A percentile compares a stretch with the other conserved stretches of the same genome.
Conservation (phyloP, 2,113 vertebrate genomes). For the Todiramphus chloris region DNA sequence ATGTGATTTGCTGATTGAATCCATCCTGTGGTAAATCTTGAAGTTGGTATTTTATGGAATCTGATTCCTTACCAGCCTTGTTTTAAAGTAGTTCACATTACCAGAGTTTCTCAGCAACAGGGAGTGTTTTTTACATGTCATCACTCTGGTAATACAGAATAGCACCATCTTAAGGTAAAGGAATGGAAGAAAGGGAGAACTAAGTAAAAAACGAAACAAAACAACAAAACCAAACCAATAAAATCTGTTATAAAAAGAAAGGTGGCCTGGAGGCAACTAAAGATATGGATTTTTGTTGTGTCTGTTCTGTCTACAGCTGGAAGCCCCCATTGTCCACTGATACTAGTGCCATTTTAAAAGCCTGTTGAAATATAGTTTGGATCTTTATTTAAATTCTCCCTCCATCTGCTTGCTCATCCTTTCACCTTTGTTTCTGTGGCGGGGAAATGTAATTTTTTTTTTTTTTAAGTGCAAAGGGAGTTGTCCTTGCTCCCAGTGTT, state of each 20-base stretch:
- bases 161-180: background rate
- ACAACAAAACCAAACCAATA: no score
- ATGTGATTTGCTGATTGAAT: background rate
- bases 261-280: background rate
- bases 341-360: background rate
- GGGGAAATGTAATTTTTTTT: background rate
- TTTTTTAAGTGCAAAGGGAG: background rate
- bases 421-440: background rate
- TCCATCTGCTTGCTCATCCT: rapidly evolving
- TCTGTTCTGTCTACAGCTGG: background rate
- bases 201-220: background rate
- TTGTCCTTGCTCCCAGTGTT: background rate
- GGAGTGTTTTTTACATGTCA: rapidly evolving
- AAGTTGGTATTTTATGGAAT: background rate
- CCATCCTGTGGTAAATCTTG: background rate
- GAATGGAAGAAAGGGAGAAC: background rate
- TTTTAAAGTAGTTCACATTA: background rate
- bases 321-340: background rate
- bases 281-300: background rate
- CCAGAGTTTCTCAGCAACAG: background rate
- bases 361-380: background rate
- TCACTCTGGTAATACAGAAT: background rate
- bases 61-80: background rate
- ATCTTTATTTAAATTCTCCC: background rate
- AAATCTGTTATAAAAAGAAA: background rate